Evolutionary conservation across 2,113 vertebrate species (phyloP).

Genomic region (Cyprinus carpio): DNA sequence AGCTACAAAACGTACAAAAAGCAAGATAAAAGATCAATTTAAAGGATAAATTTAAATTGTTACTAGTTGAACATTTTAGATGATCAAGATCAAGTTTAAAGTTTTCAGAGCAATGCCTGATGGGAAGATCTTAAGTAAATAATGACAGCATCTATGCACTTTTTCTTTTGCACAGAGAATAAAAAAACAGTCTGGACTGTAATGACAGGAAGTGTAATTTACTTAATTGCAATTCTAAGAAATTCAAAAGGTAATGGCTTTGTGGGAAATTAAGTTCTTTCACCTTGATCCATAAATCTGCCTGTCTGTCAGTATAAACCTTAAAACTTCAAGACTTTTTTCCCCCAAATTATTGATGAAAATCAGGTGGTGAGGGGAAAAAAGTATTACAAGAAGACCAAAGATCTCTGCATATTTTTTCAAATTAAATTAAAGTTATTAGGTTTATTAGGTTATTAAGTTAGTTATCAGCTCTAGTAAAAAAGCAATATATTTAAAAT

Average conservation of each 20-base stretch:
- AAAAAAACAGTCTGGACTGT: neutral
- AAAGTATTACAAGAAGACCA: no score
- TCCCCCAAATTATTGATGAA: neutral
- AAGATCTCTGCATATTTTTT: no score
- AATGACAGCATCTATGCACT: neutral
- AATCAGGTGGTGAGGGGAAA: no score
- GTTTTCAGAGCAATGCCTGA: neutral
- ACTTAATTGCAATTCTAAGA: constrained; percentile 11
- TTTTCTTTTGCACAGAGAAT: neutral
- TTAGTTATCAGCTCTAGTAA: no score
- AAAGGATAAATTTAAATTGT: neutral
- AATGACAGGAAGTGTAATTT: constrained; percentile 18
- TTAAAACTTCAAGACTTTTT: neutral
- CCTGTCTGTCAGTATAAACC: neutral
- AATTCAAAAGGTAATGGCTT: neutral
- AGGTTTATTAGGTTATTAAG: no score
- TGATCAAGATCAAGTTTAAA: neutral
- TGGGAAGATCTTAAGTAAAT: neutral
- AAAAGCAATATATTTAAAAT: no score
- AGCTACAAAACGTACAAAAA: neutral
- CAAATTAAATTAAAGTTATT: no score
- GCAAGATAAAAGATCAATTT: neutral
- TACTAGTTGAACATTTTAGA: neutral
- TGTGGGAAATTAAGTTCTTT: neutral
- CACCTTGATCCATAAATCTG: neutral